Percentiles rank a stretch among this genome's conserved stretches.
Evolutionary conservation across 2,113 vertebrate genomes (phyloP).

Genomic region (Chamaetylas fuelleborni): DNA sequence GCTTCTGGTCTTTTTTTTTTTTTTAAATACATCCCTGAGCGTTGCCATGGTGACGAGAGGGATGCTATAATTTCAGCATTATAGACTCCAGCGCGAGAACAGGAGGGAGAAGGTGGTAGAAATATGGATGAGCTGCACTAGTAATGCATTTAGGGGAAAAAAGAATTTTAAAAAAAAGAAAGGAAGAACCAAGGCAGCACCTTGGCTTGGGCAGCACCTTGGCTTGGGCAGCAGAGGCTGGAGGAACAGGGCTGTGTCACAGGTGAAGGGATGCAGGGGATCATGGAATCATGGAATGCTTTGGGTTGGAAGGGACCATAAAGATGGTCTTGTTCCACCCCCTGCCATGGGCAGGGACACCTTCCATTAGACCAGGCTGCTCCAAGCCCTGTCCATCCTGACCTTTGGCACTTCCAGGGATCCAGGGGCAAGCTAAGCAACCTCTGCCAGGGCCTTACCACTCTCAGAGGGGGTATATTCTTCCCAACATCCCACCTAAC

Average conservation of each 20-base stretch:
- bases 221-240: background rate
- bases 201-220: background rate
- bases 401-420: background rate
- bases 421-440: background rate
- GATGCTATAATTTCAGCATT: slow-evolving; percentile 48
- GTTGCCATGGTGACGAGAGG: slow-evolving; percentile 20
- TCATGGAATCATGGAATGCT: background rate
- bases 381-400: background rate
- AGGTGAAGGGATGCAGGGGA: background rate
- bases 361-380: background rate
- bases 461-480: background rate
- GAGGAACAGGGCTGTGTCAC: background rate
- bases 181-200: background rate
- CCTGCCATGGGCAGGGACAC: background rate
- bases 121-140: background rate
- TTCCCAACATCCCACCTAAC: background rate
- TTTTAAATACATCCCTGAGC: background rate
- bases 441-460: background rate
- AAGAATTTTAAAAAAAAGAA: background rate
- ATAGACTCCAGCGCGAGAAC: background rate
- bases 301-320: background rate
- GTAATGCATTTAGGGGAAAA: background rate
- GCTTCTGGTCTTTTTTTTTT: slow-evolving; percentile 18
- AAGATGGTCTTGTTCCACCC: background rate
- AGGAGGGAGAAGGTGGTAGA: slow-evolving; percentile 3